phyloP scores from a whole-genome alignment of 2,113 vertebrate genomes.

The Eonycteris spelaea region DNA sequence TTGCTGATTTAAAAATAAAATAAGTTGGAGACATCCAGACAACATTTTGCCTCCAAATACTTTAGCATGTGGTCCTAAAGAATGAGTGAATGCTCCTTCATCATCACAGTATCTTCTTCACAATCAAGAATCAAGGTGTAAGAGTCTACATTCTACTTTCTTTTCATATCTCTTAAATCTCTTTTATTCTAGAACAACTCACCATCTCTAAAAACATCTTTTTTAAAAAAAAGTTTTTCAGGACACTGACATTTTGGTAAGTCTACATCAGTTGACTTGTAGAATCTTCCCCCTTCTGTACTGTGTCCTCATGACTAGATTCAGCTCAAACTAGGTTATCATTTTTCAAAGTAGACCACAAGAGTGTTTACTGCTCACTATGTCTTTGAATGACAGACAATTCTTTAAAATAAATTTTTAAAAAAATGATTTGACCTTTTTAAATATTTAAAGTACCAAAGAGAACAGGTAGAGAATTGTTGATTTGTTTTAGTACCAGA shows the following conservation, averaged over 20 bases:
- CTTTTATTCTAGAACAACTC: background rate
- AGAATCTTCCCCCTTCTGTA: background rate
- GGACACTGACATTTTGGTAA: background rate
- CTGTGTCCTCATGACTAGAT: background rate
- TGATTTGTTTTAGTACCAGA: background rate
- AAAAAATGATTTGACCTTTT: background rate
- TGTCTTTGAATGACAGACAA: background rate
- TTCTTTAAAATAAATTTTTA: background rate
- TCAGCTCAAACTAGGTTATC: background rate
- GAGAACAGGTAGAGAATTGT: conserved; percentile 3
- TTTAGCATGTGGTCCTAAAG: background rate
- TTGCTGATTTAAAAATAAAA: background rate
- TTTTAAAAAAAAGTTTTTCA: background rate
- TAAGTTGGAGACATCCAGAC: background rate
- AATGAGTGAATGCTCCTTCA: background rate
- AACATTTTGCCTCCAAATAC: background rate
- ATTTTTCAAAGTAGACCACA: background rate
- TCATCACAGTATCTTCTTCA: background rate
- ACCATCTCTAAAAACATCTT: background rate
- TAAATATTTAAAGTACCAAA: conserved; percentile 5
- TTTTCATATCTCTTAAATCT: background rate
- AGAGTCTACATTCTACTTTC: background rate
- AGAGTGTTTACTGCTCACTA: background rate
- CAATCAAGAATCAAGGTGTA: background rate
- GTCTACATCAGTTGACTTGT: background rate